Evolutionary conservation across 2,797 vertebrate species (phyloP).

Genomic region (Peromyscus aztecus): DNA sequence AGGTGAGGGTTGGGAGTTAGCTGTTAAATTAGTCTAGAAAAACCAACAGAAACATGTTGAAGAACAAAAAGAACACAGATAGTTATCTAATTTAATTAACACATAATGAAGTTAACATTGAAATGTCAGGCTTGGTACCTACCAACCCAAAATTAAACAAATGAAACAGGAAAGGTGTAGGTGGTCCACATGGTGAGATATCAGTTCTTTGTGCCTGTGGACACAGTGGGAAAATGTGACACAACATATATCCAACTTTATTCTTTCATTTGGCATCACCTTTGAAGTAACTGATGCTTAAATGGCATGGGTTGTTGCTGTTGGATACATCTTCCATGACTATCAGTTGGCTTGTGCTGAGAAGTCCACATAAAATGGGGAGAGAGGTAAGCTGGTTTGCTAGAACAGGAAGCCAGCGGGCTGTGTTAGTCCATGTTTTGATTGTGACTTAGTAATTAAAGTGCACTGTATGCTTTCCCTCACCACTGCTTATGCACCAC

Average conservation of each 20-base stretch:
- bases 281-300: not conserved
- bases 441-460: too few species aligned
- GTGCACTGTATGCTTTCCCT: not conserved
- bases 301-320: not conserved
- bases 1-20: not conserved
- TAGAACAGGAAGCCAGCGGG: not conserved
- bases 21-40: not conserved
- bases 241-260: not conserved
- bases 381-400: not conserved
- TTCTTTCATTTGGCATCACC: not conserved
- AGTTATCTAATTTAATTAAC: not conserved
- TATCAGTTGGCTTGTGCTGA: too few species aligned
- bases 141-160: not conserved
- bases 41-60: not conserved
- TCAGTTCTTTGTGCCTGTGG: not conserved
- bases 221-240: not conserved
- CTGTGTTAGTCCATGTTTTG: fast-evolving
- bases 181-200: not conserved
- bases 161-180: not conserved
- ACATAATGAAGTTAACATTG: not conserved
- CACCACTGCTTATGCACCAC: not conserved
- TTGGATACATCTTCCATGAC: not conserved
- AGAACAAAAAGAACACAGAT: not conserved
- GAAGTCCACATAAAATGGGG: not conserved
- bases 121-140: not conserved